These are phyloP conservation scores for Drosophila incognita DNA, from an alignment of 2,888 invertebrate genomes.

Conservation along the genomic window DNA sequence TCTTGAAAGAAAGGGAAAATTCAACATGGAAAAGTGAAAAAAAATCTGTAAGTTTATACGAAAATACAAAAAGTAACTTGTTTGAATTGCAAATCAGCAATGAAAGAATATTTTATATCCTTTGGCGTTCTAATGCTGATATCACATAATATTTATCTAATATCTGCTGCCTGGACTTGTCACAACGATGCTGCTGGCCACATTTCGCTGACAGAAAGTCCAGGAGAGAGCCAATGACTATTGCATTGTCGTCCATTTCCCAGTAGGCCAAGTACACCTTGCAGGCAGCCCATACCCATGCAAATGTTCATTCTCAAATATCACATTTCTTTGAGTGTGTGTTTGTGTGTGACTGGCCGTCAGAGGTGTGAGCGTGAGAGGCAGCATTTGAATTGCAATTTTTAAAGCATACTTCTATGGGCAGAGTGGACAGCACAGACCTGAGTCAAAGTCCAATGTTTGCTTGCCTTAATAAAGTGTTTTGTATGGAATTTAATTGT, in stretches of 20 bases:
- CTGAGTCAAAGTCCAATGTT: constrained; percentile 21
- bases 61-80: constrained; percentile 1
- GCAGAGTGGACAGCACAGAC: background rate
- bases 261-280: constrained; percentile 9
- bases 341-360: background rate
- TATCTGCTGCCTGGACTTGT: constrained; percentile 10
- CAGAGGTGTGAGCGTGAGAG: constrained; percentile 36
- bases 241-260: constrained; percentile 24
- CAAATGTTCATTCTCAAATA: constrained; percentile 60
- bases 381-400: constrained; percentile 44
- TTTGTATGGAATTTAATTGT: constrained; percentile 62
- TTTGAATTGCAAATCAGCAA: constrained; percentile 21
- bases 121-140: constrained; percentile 26
- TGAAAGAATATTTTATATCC: constrained; percentile 1
- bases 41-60: background rate
- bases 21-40: background rate
- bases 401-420: constrained; percentile 57
- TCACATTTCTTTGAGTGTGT: constrained; percentile 27
- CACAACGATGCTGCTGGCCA: constrained; percentile 8
- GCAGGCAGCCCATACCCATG: constrained; percentile 43
- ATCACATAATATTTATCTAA: constrained; percentile 36
- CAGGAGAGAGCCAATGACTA: constrained; percentile 20
- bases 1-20: background rate
- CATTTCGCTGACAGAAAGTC: constrained; percentile 22
- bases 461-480: constrained; percentile 64